Evolutionary conservation across 2,797 vertebrate species (phyloP).

Genomic region (Agapornis canus): DNA sequence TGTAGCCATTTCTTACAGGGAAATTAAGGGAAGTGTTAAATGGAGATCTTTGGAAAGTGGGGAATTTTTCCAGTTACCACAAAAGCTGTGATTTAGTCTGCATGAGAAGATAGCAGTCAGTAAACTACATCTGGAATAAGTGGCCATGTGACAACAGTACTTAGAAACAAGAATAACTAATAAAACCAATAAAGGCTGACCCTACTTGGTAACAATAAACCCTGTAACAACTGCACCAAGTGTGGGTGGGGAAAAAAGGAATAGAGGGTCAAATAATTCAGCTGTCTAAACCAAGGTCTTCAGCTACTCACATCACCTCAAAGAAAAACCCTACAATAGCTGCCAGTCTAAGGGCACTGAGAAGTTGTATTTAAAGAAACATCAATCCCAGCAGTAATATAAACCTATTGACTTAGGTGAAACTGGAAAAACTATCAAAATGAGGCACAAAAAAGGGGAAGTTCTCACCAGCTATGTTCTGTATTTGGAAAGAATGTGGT

Average conservation of each 20-base stretch:
- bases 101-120: background rate
- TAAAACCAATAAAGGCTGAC: background rate
- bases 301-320: background rate
- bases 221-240: background rate
- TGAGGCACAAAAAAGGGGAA: background rate
- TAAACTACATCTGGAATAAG: background rate
- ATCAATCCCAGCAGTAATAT: background rate
- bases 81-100: background rate
- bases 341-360: background rate
- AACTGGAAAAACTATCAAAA: background rate
- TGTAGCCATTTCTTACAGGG: background rate
- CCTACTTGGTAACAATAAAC: background rate
- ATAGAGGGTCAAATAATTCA: background rate
- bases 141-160: background rate
- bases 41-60: background rate
- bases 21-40: background rate
- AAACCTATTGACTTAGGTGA: background rate
- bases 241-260: background rate
- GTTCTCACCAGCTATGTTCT: background rate
- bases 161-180: background rate
- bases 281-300: background rate
- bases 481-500: background rate
- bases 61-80: background rate
- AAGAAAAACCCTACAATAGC: background rate
- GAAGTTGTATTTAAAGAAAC: background rate